Base-by-base conservation (phyloP, 2,797 vertebrate genomes). In the Bradypodion ventrale region DNA sequence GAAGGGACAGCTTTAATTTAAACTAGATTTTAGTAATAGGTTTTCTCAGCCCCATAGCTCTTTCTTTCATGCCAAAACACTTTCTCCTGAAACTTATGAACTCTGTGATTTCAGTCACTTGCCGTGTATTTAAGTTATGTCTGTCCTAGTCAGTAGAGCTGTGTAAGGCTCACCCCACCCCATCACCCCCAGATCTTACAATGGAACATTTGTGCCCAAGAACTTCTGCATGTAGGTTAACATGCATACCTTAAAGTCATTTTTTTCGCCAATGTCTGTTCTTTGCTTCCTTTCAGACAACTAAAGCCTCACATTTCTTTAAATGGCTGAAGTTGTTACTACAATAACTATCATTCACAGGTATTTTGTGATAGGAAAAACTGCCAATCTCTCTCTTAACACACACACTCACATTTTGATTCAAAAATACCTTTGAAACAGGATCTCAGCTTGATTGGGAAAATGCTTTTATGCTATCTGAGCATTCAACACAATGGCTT, bases 391-490 rank as follows among this genome's bases (percentile, higher is more conserved):
- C n/a, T 56, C 88, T 85, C 90, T 90, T 91, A 5, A 87, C 92
- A 89, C 27, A 16, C 1, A 49, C 15, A 27, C 29, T 69, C 32
- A 21, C 37, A 10, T 72, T 29, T 35, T 49, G 23, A 90, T 91
- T 84, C 87, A 87, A 75, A 87, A 86, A n/a, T 81, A 90, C 79
- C 90, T 94, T 92, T 89, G 91, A 95, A 93, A 94, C 65, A 75
- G 80, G 90, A 91, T 92, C 89, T 87, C 80, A n/a, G 76, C 80
- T 68, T 90, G 90, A 81, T 87, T 89, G 10, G 2, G 75, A 93
- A 88, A 89, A 88, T 89, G 82, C 79, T 78, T 35, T 90, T 90
- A 83, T 63, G 46, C 29, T 59, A 78, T 66, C 0, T 0, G 42
- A 40, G 86, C 62, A 59, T 75, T 60, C 29, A 7, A 83, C 88